These are phyloP conservation scores for Brachynemurus nebulosus DNA, from an alignment of 2,888 invertebrate genomes.

Conservation along the genomic window DNA sequence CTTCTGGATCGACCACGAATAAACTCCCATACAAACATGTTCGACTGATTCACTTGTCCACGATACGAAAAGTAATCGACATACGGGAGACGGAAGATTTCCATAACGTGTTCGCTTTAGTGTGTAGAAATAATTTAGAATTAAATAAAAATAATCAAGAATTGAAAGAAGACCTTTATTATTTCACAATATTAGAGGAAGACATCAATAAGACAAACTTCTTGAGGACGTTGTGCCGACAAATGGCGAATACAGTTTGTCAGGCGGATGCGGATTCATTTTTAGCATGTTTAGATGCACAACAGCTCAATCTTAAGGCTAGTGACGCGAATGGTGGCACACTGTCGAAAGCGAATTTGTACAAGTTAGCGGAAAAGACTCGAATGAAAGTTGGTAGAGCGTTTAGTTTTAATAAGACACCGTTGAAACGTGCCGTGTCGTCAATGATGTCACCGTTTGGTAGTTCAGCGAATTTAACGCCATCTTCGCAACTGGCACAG, in stretches of 20 bases:
- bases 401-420: conserved; percentile 91
- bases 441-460: conserved; percentile 88
- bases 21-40: conserved; percentile 70
- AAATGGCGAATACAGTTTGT: conserved; percentile 86
- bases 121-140: conserved; percentile 75
- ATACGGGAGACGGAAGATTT: conserved; percentile 80
- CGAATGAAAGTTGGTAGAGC: conserved; percentile 84
- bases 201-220: conserved; percentile 70
- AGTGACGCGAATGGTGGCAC: conserved; percentile 75
- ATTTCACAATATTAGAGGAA: conserved; percentile 75
- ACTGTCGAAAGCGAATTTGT: conserved; percentile 61
- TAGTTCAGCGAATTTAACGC: conserved; percentile 69
- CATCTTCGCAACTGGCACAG: conserved; percentile 70
- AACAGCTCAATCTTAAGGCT: conserved; percentile 76
- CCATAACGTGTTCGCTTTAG: conserved; percentile 79
- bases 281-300: conserved; percentile 60
- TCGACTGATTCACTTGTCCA: conserved; percentile 73
- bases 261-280: conserved; percentile 83
- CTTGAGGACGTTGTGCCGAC: conserved; percentile 69
- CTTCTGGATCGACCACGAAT: conserved; percentile 20
- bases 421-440: conserved; percentile 86
- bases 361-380: conserved; percentile 74
- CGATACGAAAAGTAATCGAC: conserved; percentile 83
- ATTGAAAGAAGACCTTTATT: conserved; percentile 73
- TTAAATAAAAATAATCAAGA: conserved; percentile 73